A percentile compares a stretch with the other conserved stretches of the same genome.
phyloP scores from a whole-genome alignment of 2,888 invertebrate species.

The Himalopsyche anomala region DNA sequence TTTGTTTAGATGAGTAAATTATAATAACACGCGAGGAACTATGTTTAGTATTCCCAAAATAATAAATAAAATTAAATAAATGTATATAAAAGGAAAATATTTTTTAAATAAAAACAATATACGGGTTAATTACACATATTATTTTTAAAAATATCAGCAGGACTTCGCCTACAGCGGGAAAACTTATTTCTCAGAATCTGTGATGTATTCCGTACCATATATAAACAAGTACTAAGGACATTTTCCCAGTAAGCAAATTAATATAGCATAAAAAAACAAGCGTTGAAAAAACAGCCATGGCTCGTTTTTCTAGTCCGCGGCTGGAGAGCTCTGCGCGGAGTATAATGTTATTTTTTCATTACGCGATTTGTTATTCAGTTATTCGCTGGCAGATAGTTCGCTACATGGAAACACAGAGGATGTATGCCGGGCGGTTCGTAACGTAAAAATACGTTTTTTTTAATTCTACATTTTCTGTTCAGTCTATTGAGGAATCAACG shows the following conservation, averaged over 20 bases:
- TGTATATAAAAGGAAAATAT: too few relatives aligned
- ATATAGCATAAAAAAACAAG: slow-evolving; percentile 58
- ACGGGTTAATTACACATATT: too few relatives aligned
- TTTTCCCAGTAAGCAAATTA: slow-evolving; percentile 47
- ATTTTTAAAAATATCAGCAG: not conserved
- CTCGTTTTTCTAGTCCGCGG: slow-evolving; percentile 54
- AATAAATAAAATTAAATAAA: too few relatives aligned
- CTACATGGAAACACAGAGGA: slow-evolving; percentile 53
- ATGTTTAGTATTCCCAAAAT: too few relatives aligned
- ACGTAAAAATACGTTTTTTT: too few relatives aligned
- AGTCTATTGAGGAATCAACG: too few relatives aligned
- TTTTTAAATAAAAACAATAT: too few relatives aligned
- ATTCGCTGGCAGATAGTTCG: slow-evolving; percentile 65
- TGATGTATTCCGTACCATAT: slow-evolving; percentile 24
- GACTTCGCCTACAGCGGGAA: not conserved
- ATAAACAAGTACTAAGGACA: slow-evolving; percentile 27
- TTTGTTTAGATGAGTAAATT: too few relatives aligned
- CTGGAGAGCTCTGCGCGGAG: slow-evolving; percentile 41
- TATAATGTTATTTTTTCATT: slow-evolving; percentile 66
- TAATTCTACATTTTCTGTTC: too few relatives aligned
- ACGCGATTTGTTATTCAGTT: slow-evolving; percentile 66
- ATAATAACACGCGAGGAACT: too few relatives aligned
- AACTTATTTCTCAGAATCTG: slow-evolving; percentile 18
- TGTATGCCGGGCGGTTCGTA: slow-evolving; percentile 45
- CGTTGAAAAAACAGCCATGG: slow-evolving; percentile 54